Base-by-base conservation (phyloP, 1,140 invertebrate genomes). In the Hirudo medicinalis region DNA sequence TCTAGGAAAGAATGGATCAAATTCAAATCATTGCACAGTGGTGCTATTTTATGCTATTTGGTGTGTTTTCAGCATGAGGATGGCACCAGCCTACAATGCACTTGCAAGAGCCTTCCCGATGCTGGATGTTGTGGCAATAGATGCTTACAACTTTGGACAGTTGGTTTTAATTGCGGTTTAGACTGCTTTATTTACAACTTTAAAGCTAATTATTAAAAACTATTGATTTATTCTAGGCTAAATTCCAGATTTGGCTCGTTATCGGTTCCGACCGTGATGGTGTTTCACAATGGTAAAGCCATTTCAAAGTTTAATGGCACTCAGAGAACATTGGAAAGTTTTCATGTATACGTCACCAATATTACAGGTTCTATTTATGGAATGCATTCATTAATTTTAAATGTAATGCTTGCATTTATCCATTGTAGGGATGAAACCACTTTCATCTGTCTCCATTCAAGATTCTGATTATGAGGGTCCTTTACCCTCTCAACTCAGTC, bases 191-290 rank as follows among this genome's bases (percentile, higher is more conserved):
- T 63, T 63, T 63, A 5, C 15, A 25, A 25, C 0, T 20, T 63
- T 63, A 63, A n/a, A 13, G 57, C 19, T 63, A 13, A 32, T 32
- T 63, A 22, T 15, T 13, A 63, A 13, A 20, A 25, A 53, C 19
- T 49, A 13, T 49, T 49, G 29, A 19, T 53, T 20, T 70, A 60
- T 40, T 75, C 76, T 72, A 82, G 83, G 70, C 77, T 93, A 49
- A 94, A 94, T 82, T 90, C 91, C 0, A 89, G 92, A 77, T 94
- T 92, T 84, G 92, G 93, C 25, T 90, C 95, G 74, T 88, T 94
- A n/a, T 91, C 91, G 25, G 89, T 96, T 32, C 93, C 93, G 54
- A 94, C 92, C 53, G 80, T 97, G 17, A 87, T 96, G 81, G 84
- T 97, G 70, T 92, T 96, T 77, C 92, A 97, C 78, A 94, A 94